Conservation (phyloP, 2,797 vertebrate species). For the Danio aesculapii region DNA sequence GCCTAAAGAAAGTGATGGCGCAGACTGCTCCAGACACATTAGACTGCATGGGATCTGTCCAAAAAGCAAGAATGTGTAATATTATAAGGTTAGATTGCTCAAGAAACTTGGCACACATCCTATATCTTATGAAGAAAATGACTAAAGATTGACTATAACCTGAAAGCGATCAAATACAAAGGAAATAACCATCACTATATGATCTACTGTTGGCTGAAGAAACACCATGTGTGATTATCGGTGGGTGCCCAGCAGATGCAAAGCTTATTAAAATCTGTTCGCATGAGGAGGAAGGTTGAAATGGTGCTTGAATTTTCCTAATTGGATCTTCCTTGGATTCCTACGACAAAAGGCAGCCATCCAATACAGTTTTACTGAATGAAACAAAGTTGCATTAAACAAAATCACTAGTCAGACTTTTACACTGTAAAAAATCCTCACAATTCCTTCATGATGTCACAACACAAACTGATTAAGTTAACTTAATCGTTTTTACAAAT, state of each 20-base stretch:
- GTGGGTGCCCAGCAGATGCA: constrained; percentile 31
- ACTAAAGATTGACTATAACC: constrained; percentile 9
- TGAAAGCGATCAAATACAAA: constrained; percentile 24
- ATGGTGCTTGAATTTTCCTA: constrained; percentile 32
- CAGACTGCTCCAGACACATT: constrained; percentile 17
- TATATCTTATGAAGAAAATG: neutral
- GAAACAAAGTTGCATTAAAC: constrained; percentile 28
- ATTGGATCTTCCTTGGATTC: constrained; percentile 44
- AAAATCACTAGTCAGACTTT: neutral
- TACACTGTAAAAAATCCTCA: neutral
- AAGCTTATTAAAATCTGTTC: constrained; percentile 46
- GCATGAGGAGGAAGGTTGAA: constrained; percentile 45
- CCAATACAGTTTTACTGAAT: constrained; percentile 3
- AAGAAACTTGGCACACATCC: constrained; percentile 3
- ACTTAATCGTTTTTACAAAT: no score
- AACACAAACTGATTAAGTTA: no score
- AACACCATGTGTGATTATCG: constrained; percentile 15
- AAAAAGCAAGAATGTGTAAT: constrained; percentile 35
- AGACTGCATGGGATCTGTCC: constrained; percentile 5
- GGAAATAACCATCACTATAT: constrained; percentile 4
- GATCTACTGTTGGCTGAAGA: neutral
- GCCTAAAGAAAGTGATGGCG: constrained; percentile 4
- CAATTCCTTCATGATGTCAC: no score
- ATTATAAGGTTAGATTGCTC: constrained; percentile 17
- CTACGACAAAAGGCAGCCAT: constrained; percentile 8